phyloP scores from a whole-genome alignment of 2,113 vertebrate species.

The Tragelaphus imberbis region DNA sequence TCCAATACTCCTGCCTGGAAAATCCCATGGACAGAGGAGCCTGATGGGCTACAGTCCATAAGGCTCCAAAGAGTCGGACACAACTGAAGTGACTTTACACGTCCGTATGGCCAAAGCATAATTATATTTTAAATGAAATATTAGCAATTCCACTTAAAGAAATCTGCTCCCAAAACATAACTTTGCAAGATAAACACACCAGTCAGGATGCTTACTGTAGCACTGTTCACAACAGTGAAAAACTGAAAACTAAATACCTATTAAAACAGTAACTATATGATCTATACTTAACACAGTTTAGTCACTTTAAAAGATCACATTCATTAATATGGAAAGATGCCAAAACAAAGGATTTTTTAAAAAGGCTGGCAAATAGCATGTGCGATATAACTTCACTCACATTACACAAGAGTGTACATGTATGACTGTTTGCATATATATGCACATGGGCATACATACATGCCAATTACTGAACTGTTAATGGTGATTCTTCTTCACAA shows the following conservation, averaged over 20 bases:
- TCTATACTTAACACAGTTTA: background rate
- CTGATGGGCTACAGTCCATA: background rate
- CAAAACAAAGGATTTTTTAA: background rate
- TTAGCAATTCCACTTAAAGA: background rate
- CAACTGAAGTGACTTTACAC: background rate
- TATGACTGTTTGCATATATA: background rate
- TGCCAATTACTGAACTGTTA: background rate
- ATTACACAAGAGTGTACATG: background rate
- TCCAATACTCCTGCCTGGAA: background rate
- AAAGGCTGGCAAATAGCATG: background rate
- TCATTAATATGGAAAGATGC: background rate
- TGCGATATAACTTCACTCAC: background rate
- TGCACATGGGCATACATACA: background rate
- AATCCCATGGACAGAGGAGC: background rate
- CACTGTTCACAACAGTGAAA: background rate
- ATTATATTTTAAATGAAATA: conserved; percentile 14
- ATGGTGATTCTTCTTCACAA: background rate
- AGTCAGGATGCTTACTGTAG: background rate
- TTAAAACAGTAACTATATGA: background rate
- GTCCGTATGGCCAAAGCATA: background rate
- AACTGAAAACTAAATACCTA: background rate
- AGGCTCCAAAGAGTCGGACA: background rate
- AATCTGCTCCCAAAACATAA: background rate
- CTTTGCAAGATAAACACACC: background rate
- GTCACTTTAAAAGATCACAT: conserved; percentile 1